A percentile compares a stretch with the other conserved stretches of the same genome.
phyloP scores from a whole-genome alignment of 2,113 vertebrate species.

The Hippolais icterina region DNA sequence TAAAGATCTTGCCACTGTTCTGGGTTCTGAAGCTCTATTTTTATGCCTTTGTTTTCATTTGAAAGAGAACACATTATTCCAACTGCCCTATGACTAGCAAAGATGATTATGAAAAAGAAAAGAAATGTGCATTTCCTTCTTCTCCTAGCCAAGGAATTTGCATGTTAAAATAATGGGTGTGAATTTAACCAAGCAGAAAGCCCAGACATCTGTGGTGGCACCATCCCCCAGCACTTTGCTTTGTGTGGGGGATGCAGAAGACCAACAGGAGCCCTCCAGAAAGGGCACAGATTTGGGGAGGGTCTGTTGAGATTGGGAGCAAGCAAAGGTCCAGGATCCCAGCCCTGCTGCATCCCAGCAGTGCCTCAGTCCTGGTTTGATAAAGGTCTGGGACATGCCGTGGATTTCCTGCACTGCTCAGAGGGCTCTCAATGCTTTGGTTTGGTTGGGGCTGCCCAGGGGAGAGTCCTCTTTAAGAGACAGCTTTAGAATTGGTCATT shows the following conservation, averaged over 20 bases:
- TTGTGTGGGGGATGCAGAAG: background rate
- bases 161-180: background rate
- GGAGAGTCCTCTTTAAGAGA: background rate
- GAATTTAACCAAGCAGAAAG: background rate
- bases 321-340: background rate
- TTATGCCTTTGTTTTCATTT: slow-evolving; percentile 57
- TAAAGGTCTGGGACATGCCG: accelerated
- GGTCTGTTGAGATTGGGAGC: background rate
- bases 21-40: slow-evolving; percentile 45
- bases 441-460: background rate
- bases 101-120: slow-evolving; percentile 1
- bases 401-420: background rate
- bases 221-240: background rate
- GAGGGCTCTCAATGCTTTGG: background rate
- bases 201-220: background rate
- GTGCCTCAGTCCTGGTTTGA: background rate
- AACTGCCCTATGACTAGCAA: slow-evolving; percentile 33
- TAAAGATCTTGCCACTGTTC: slow-evolving; percentile 39
- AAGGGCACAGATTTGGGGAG: background rate
- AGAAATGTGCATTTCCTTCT: slow-evolving; percentile 11
- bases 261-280: background rate
- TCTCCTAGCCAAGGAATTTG: slow-evolving; percentile 4
- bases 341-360: background rate
- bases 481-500: background rate
- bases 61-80: slow-evolving; percentile 53